phyloP scores from a whole-genome alignment of 2,113 vertebrate species.

The Arizona elegans region DNA sequence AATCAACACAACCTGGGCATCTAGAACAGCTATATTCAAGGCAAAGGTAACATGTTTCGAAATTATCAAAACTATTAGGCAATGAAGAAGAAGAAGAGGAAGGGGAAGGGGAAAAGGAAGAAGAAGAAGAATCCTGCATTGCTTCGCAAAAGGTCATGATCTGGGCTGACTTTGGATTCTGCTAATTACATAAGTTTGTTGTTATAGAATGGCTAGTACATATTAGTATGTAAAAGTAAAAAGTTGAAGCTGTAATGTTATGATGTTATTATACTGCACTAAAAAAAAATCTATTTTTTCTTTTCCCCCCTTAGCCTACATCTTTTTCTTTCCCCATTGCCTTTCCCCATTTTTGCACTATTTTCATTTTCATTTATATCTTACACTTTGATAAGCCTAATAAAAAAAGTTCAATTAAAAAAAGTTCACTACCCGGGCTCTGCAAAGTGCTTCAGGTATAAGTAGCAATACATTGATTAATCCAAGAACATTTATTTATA shows the following conservation, averaged over 20 bases:
- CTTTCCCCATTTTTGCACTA: not conserved
- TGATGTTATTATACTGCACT: not conserved
- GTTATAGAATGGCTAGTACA: not conserved
- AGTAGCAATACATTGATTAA: not conserved
- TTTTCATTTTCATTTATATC: not conserved
- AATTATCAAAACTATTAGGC: not conserved
- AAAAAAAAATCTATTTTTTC: not conserved
- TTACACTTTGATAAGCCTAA: not conserved
- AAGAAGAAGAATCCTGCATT: not conserved
- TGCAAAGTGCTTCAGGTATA: not conserved
- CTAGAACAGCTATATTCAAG: not conserved
- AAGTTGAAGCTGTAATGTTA: not conserved
- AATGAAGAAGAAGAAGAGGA: not conserved
- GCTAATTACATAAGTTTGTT: not conserved
- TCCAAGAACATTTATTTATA: not conserved
- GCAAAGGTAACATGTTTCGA: not conserved
- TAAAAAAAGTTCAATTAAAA: not conserved
- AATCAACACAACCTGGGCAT: not conserved
- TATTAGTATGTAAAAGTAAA: not conserved
- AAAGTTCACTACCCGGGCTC: not conserved
- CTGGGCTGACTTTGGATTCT: not conserved
- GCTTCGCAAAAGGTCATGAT: not conserved
- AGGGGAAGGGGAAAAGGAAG: too few species aligned
- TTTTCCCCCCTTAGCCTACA: not conserved
- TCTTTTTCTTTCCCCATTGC: not conserved